These are phyloP conservation scores for Gymnocheta viridis DNA, from an alignment of 2,888 invertebrate genomes.

Conservation along the genomic window DNA sequence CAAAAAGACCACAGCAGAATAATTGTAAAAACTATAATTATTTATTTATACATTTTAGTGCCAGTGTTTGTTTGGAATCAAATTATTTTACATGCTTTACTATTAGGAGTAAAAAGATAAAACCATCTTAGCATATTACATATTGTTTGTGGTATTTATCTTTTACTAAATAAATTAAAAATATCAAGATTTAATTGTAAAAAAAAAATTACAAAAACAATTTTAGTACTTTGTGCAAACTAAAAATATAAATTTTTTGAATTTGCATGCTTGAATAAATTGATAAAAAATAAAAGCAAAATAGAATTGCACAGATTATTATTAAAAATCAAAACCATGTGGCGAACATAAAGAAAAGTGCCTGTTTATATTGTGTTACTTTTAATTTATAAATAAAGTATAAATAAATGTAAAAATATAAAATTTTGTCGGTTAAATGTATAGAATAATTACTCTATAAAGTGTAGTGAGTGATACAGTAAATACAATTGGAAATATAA, in stretches of 20 bases:
- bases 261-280: constrained; percentile 42
- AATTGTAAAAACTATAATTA: background rate
- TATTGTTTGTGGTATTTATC: constrained; percentile 12
- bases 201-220: background rate
- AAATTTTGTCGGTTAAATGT: background rate
- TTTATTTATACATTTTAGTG: background rate
- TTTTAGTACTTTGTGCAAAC: constrained; percentile 11
- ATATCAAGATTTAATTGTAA: constrained; percentile 24
- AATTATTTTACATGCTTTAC: background rate
- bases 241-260: constrained; percentile 1
- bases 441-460: background rate
- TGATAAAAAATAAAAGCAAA: constrained; percentile 4
- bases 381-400: background rate
- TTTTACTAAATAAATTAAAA: constrained; percentile 36
- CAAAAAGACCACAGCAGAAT: background rate
- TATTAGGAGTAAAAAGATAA: background rate
- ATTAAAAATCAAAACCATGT: too few species aligned
- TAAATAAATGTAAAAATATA: background rate
- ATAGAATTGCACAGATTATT: too few species aligned
- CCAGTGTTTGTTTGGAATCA: background rate
- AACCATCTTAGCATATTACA: constrained; percentile 6
- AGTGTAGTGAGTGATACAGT: too few species aligned
- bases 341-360: too few species aligned
- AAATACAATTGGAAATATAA: background rate
- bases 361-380: background rate